Base-by-base conservation (phyloP, 2,888 invertebrate genomes). In the Merodon equestris region DNA sequence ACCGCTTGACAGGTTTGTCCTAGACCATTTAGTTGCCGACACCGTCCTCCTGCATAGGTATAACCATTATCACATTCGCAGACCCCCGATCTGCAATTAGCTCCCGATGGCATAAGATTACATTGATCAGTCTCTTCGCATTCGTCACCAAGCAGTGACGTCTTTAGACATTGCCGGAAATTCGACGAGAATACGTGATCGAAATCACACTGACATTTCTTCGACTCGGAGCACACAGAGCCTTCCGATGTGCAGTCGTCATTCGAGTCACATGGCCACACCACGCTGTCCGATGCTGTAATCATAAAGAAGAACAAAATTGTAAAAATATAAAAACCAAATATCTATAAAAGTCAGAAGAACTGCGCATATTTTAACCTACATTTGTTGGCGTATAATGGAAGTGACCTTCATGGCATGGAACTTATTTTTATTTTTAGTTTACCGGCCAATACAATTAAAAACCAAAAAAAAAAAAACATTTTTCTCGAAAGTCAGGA, bases 41-140 rank as follows among this genome's bases (percentile, higher is more conserved):
- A 89, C 83, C 86, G 85, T 82, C 89, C 88, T 73, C 85, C 84
- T 81, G 88, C 83, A 85, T 87, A 89, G 75, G 84, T 87, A 81
- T 86, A 85, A 83, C 86, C 88, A 84, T 87, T 86, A 83, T 85
- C 85, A 84, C 89, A 89, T 85, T 86, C 86, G 85, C 89, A 89
- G 85, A 86, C 86, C 86, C 88, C 86, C 83, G 86, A 83, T 84
- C 86, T 87, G 86, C 89, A 89, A 83, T 84, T 86, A 84, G 88
- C 87, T 87, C 88, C 88, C 83, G 88, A 86, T 86, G 88, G 88
- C 88, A 88, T 88, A 88, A 87, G 88, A 88, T 88, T 87, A 84
- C 89, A 89, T 85, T 89, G 89, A 84, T 84, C 86, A 81, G 84
- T 84, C 68, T 88, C 88, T 83, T 86, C 84, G 85, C 88, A 88